Evolutionary conservation across 2,888 invertebrate genomes (phyloP), one percentile per base, ranked within the genome.

Genomic region (Achlya flavicornis): DNA sequence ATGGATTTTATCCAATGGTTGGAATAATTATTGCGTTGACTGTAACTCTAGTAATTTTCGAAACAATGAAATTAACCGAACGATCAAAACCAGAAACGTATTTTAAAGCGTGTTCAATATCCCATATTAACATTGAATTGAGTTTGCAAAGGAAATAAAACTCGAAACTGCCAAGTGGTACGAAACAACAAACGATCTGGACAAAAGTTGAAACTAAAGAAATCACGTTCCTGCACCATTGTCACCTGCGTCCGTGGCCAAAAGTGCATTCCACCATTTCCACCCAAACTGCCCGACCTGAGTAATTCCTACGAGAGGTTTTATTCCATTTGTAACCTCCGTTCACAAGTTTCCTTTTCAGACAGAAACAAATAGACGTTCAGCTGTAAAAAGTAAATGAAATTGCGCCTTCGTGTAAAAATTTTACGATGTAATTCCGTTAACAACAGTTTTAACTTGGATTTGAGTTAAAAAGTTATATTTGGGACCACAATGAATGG

Each of bases 191-290:
- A 74, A 74, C 72, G 70, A 66, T 64, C 63, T 58, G 16, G 67
- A 64, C 53, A 19, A 70, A 81, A 80, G 73, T 79, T 80, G 72
- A 76, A 79, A 77, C 71, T 76, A 73, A 79, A 80, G 77, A 74
- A 80, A 83, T 79, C 78, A 73, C 77, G 76, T 76, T 69, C 67
- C 10, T 10, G 66, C 67, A 73, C 72, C 69, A 83, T 81, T 84
- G 84, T 83, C 85, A 87, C 87, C 84, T 86, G 86, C 69, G 80
- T 71, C 76, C 78, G 65, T 65, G 70, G 70, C 74, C 73, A 75
- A 80, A 80, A 77, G 76, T 77, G 76, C 76, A 78, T 77, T 79
- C 75, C 70, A 69, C 71, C 72, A 75, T 78, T 77, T 79, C 75
- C 70, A 69, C 71, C 73, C 75, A 74, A 78, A 77, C 74, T 75